Base-by-base conservation (phyloP, 1,140 invertebrate genomes). In the Mizuhopecten yessoensis region DNA sequence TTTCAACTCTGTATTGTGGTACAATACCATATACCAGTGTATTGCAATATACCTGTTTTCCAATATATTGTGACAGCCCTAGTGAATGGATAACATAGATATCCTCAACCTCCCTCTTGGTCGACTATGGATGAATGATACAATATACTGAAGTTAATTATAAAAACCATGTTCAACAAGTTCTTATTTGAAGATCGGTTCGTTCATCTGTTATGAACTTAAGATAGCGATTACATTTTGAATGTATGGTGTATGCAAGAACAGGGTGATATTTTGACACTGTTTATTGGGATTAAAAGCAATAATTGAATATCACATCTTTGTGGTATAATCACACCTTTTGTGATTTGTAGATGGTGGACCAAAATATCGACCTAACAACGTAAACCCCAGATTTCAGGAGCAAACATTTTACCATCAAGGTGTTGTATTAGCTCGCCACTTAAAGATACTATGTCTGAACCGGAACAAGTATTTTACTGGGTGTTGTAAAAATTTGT, bases 331-430 rank as follows among this genome's bases (percentile, higher is more conserved):
- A 29, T 75, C 57, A 75, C 57, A 75, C 57, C 57, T 75, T 75
- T 75, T 75, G 57, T 75, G 57, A 75, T 92, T 92, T 92, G 92
- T 92, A 92, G 92, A 92, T 92, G 57, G 57, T 75, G 92, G 88
- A 91, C 90, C 89, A 75, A 92, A 92, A 88, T 93, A 92, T 89
- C 91, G 91, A 45, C 91, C 92, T 87, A 93, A 90, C 92, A 92
- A 91, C 88, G 91, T 90, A 45, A 90, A 90, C 87, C 90, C 42
- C 42, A 89, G 92, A 90, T 93, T 87, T 91, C 92, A 89, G 42
- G 92, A 90, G 87, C 91, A 92, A 87, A 90, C 87, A 39, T 87
- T 90, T 86, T 90, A 88, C 87, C 49, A 88, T 42, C 75, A 87
- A 92, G 91, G 91, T 92, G 34, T 90, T 90, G 89, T 90, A 90